Percentiles rank a stretch among this genome's conserved stretches.
Evolutionary conservation across 37 sponge, comb jelly and placozoan genomes (phyloP).

Genomic region (Cladorhizidae sp.): DNA sequence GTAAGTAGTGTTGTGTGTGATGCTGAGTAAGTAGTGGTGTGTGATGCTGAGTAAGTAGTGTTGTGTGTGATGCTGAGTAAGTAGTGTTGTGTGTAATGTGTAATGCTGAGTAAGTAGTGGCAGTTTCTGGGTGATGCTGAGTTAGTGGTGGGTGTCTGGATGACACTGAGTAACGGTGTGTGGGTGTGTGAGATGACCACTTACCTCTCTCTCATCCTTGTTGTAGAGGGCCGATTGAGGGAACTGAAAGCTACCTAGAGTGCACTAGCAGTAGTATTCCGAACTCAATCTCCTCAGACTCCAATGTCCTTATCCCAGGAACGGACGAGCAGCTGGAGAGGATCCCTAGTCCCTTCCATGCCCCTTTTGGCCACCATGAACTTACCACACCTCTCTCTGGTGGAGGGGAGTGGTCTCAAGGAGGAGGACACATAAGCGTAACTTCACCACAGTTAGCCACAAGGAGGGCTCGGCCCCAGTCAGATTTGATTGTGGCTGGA

Average conservation of each 20-base stretch:
- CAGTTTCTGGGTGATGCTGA: too few species aligned
- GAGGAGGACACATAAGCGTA: background rate
- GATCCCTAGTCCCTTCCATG: background rate
- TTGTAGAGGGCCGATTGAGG: background rate
- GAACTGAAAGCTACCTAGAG: background rate
- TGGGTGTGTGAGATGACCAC: too few species aligned
- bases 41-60: constrained; percentile 37
- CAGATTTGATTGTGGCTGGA: background rate
- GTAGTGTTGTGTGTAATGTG: background rate
- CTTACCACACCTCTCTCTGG: background rate
- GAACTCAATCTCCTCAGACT: background rate
- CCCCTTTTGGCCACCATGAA: background rate
- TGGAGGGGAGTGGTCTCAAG: background rate
- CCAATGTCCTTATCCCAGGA: background rate
- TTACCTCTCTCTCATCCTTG: background rate
- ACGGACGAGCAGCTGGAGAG: background rate
- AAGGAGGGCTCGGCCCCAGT: constrained; percentile 14
- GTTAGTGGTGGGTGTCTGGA: background rate
- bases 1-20: background rate
- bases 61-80: constrained; percentile 24
- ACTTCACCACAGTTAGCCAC: constrained; percentile 3
- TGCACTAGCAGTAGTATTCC: background rate
- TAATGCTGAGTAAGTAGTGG: too few species aligned
- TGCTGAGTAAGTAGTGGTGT: too few species aligned
- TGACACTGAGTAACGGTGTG: too few species aligned